Conservation (phyloP, 2,888 invertebrate genomes). For the Pristionchus arcanus region DNA sequence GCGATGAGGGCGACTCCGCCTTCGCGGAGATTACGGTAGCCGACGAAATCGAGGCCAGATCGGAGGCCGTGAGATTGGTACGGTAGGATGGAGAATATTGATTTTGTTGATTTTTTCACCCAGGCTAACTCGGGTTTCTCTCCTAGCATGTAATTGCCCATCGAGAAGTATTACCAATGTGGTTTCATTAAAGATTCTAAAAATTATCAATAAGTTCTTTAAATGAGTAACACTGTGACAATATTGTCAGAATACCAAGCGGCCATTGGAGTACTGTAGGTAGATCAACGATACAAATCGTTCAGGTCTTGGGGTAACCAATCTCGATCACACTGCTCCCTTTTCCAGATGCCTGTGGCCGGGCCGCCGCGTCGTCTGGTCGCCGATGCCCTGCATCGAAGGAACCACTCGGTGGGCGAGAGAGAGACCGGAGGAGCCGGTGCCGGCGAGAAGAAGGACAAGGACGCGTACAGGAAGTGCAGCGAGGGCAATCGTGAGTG, state of each 20-base stretch:
- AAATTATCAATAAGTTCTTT: too few species aligned
- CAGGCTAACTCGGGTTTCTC: too few species aligned
- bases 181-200: too few species aligned
- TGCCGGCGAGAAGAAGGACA: background rate
- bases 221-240: too few species aligned
- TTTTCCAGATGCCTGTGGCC: slow-evolving; percentile 5
- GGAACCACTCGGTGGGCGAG: slow-evolving; percentile 5
- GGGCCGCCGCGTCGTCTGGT: slow-evolving; percentile 23
- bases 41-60: slow-evolving; percentile 10
- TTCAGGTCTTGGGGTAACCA: background rate
- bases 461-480: background rate
- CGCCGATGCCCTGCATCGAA: background rate
- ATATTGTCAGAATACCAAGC: too few species aligned
- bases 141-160: too few species aligned
- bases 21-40: slow-evolving; percentile 42
- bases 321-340: background rate
- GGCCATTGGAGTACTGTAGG: background rate
- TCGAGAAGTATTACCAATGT: too few species aligned
- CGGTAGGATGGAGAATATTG: background rate
- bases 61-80: slow-evolving; percentile 45
- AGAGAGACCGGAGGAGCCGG: too few species aligned
- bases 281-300: background rate
- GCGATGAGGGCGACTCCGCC: background rate
- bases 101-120: background rate
- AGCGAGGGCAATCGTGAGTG: slow-evolving; percentile 42